Conservation (phyloP, 2,113 vertebrate species). For the Lophotis ruficrista region DNA sequence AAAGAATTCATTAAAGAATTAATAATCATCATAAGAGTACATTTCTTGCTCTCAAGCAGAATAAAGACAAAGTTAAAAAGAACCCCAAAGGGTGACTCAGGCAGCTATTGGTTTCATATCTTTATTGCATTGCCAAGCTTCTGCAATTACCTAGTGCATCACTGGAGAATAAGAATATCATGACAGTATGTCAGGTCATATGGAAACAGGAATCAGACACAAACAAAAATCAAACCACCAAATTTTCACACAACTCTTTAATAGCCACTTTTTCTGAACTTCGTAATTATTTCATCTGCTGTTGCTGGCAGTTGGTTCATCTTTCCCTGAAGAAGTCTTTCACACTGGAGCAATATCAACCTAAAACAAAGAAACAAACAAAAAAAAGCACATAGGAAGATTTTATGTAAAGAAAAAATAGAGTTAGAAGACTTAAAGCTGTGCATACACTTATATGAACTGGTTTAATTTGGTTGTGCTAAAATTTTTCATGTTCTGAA, state of each 20-base stretch:
- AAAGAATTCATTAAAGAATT: neutral
- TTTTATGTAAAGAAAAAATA: constrained; percentile 7
- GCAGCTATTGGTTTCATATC: neutral
- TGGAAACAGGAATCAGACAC: neutral
- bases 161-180: neutral
- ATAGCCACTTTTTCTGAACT: neutral
- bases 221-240: neutral
- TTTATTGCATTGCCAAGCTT: neutral
- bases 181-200: neutral
- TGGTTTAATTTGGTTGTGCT: neutral
- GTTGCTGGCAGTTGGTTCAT: neutral
- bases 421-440: neutral
- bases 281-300: neutral
- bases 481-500: constrained; percentile 36
- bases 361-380: neutral
- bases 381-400: neutral
- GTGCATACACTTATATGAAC: neutral
- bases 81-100: neutral
- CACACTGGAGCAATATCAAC: neutral
- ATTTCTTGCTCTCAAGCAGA: neutral
- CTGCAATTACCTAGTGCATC: neutral
- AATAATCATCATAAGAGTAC: neutral
- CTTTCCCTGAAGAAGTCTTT: neutral
- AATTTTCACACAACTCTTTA: neutral
- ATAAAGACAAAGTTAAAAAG: neutral